These are phyloP conservation scores for Oxyura jamaicensis DNA, from an alignment of 2,113 vertebrate genomes.

Conservation along the genomic window DNA sequence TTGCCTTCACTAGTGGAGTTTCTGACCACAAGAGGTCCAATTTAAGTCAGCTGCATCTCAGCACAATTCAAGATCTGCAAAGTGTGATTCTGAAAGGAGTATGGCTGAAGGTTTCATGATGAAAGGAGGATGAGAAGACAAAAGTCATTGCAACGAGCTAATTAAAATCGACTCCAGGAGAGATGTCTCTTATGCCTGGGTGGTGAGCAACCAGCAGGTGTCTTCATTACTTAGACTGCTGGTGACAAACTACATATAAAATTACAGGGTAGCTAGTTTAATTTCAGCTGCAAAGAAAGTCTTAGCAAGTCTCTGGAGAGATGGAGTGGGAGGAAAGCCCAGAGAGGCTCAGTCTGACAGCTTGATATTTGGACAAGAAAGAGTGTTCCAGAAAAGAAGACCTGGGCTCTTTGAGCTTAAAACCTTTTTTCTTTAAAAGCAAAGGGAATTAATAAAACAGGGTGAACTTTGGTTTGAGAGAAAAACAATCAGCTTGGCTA, in stretches of 20 bases:
- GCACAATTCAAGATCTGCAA: not conserved
- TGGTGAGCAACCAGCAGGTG: slow-evolving; percentile 61
- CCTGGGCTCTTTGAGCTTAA: not conserved
- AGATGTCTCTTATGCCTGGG: slow-evolving; percentile 50
- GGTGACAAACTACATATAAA: slow-evolving; percentile 52
- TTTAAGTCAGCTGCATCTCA: slow-evolving; percentile 1
- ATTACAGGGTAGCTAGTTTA: slow-evolving; percentile 26
- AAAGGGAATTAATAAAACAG: not conserved
- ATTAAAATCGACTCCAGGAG: slow-evolving; percentile 45
- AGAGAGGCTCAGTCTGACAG: not conserved
- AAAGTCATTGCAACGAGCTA: slow-evolving; percentile 30
- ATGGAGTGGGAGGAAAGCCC: slow-evolving; percentile 28
- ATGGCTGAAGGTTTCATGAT: slow-evolving; percentile 36
- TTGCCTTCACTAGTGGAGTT: slow-evolving; percentile 10
- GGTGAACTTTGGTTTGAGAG: not conserved
- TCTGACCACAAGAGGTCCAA: not conserved
- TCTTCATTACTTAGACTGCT: slow-evolving; percentile 61
- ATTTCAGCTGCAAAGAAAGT: slow-evolving; percentile 43
- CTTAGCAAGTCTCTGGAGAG: slow-evolving; percentile 16
- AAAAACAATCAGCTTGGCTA: not conserved
- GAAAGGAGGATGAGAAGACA: slow-evolving; percentile 44
- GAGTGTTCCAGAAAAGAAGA: not conserved
- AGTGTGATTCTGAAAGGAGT: slow-evolving; percentile 9
- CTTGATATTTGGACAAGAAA: slow-evolving; percentile 12
- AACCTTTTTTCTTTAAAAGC: not conserved